These are phyloP conservation scores for Apoderus coryli DNA, from an alignment of 2,888 invertebrate species.

Conservation along the genomic window DNA sequence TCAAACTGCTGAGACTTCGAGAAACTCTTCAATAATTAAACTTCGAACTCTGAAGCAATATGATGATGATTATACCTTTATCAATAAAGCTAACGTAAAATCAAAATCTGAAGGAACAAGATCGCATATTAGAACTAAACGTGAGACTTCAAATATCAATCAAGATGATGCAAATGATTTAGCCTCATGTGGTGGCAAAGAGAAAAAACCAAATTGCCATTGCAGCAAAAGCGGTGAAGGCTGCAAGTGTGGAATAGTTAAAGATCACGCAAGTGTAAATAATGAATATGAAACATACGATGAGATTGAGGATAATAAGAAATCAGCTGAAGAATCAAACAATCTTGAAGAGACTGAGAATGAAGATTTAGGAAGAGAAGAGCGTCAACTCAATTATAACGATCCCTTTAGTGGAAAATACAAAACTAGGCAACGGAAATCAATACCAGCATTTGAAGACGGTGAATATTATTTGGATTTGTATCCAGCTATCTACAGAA, in stretches of 20 bases:
- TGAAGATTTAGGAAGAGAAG: slow-evolving; percentile 6
- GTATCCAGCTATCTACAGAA: slow-evolving; percentile 17
- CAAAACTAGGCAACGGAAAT: slow-evolving; percentile 9
- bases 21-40: no score
- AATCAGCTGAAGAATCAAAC: no score
- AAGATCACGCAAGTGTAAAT: background rate
- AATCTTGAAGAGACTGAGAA: no score
- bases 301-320: no score
- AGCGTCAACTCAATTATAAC: slow-evolving; percentile 4
- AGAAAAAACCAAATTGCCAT: slow-evolving; percentile 10
- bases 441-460: slow-evolving; percentile 9
- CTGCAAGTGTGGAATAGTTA: slow-evolving; percentile 8
- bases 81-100: no score
- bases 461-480: slow-evolving; percentile 19
- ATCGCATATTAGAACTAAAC: no score
- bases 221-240: slow-evolving; percentile 10
- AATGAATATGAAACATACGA: no score
- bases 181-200: background rate
- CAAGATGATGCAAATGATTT: background rate
- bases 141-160: background rate
- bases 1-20: no score
- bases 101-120: no score
- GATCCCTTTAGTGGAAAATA: slow-evolving; percentile 6
- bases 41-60: no score
- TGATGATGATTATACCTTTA: no score